Conservation (phyloP, 2,888 invertebrate genomes). For the Drosophila eohydei region DNA sequence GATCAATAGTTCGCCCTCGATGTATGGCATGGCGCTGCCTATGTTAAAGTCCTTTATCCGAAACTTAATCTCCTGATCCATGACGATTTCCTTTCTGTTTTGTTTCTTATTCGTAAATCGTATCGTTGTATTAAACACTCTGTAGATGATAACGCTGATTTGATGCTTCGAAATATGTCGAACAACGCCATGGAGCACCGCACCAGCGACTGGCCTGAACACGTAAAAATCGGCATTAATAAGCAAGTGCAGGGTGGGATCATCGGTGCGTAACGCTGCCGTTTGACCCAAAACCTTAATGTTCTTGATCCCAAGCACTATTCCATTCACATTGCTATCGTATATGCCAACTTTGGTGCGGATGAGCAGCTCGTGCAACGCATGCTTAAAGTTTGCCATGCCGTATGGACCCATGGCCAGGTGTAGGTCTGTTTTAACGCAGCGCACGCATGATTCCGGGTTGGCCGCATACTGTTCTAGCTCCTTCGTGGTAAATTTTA, state of each 20-base stretch:
- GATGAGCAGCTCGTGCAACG: conserved; percentile 85
- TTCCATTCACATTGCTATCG: conserved; percentile 86
- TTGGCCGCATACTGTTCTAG: conserved; percentile 85
- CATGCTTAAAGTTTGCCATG: conserved; percentile 85
- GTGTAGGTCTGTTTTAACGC: conserved; percentile 85
- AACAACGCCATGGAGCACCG: conserved; percentile 87
- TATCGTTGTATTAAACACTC: conserved; percentile 88
- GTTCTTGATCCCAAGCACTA: conserved; percentile 87
- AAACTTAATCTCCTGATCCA: conserved; percentile 84
- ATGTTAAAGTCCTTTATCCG: conserved; percentile 83
- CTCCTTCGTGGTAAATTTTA: conserved; percentile 84
- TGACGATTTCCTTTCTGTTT: conserved; percentile 76
- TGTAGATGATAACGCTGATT: conserved; percentile 88
- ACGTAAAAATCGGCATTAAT: conserved; percentile 88
- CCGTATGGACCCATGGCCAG: conserved; percentile 86
- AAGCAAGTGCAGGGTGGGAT: conserved; percentile 87
- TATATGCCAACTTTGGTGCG: conserved; percentile 86
- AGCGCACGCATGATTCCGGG: conserved; percentile 86
- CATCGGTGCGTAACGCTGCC: conserved; percentile 86
- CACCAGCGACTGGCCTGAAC: conserved; percentile 87
- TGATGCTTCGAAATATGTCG: conserved; percentile 86
- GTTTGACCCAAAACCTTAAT: conserved; percentile 86
- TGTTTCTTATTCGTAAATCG: conserved; percentile 82
- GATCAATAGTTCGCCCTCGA: conserved; percentile 82
- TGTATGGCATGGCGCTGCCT: conserved; percentile 81